Evolutionary conservation across 2,113 vertebrate species (phyloP), one percentile per base, ranked within the genome.

Genomic region (Apus apus): DNA sequence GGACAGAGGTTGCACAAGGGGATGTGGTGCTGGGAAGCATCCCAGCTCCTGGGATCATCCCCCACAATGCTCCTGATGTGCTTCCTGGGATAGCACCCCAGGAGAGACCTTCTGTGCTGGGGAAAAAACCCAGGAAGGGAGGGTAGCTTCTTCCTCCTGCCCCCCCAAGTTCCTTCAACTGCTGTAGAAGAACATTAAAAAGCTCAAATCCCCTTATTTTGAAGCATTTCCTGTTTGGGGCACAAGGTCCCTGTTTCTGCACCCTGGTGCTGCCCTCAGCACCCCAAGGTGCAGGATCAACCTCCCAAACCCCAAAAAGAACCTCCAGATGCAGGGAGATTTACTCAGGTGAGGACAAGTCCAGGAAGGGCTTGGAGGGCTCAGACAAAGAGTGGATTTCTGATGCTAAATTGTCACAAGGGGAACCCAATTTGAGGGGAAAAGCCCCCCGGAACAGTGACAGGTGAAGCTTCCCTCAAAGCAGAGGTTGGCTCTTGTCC

Each of bases 51-150:
- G 40, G 40, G 1, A 25, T 43, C 43, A 25, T 15, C 38, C 54
- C 40, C 43, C 54, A 2, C n/a, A 34, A 29, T 2, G 4, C 16
- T 58, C n/a, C 71, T 43, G 40, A 43, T 43, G 40, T 43, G 40
- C 40, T 43, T 43, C 40, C 51, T 4, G 1, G 53, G 53, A 26
- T 3, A 2, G 53, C 45, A 0, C 5, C 27, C 34, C 19, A 4
- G 26, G 40, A 43, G 19, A 57, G 5, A 29, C 32, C 29, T 48
- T 66, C 0, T 0, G 6, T 3, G 1, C 1, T 30, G 27, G n/a
- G 43, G 5, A 46, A 46, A 46, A 43, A 21, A 65, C 16, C 14
- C 20, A 16, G 19, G 9, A 57, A 68, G 53, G 32, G 21, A 11
- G 13, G 8, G 45, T 2, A 21, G 5, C 43, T 65, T 48, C 78